Percentiles rank a stretch among this genome's conserved stretches.
Conservation (phyloP, 2,113 vertebrate species). For the Scytalopus superciliaris region DNA sequence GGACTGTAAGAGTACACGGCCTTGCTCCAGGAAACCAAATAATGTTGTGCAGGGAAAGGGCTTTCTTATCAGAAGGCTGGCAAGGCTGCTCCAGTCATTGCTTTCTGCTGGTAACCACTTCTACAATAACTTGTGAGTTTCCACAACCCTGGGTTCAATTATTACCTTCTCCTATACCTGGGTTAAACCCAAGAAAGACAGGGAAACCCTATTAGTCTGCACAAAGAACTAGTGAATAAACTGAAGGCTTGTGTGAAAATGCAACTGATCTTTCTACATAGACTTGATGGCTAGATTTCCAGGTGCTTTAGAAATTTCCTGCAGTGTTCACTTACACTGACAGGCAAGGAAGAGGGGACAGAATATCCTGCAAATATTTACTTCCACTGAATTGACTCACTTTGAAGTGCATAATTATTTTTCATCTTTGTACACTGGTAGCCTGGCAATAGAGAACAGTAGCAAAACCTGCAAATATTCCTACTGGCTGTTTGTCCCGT, state of each 20-base stretch:
- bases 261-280: background rate
- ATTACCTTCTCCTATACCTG: background rate
- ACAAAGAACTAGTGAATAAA: background rate
- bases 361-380: slow-evolving; percentile 20
- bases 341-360: background rate
- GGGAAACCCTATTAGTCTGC: background rate
- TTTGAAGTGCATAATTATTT: background rate
- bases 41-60: background rate
- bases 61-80: background rate
- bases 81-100: background rate
- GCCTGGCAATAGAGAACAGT: background rate
- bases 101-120: background rate
- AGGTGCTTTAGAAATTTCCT: background rate
- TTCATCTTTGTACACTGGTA: background rate
- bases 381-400: background rate
- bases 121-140: background rate
- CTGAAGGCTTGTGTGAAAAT: background rate
- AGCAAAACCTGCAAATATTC: background rate
- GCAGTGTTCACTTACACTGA: background rate
- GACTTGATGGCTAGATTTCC: background rate
- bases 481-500: background rate
- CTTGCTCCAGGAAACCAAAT: background rate
- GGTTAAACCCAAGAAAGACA: background rate
- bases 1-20: background rate
- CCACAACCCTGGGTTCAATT: background rate